These are phyloP conservation scores for Oryzias curvinotus DNA, from an alignment of 2,113 vertebrate genomes.

Conservation along the genomic window DNA sequence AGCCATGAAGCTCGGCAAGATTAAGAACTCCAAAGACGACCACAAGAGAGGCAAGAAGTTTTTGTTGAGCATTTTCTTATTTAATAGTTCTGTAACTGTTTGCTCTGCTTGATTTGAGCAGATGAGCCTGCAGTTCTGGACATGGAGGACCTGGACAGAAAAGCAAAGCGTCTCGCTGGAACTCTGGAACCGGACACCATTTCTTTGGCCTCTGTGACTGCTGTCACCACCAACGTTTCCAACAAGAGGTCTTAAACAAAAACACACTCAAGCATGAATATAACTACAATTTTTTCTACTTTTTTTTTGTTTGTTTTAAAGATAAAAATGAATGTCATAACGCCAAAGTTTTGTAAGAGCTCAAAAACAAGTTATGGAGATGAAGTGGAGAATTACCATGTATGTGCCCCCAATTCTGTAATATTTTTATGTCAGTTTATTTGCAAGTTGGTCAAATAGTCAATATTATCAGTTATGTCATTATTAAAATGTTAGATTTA, in stretches of 20 bases:
- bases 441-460: no score
- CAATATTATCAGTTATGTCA: no score
- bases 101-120: constrained; percentile 40
- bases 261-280: background rate
- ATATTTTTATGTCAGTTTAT: no score
- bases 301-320: no score
- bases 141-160: constrained; percentile 87
- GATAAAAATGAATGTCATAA: no score
- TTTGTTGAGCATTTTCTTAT: background rate
- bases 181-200: constrained; percentile 87
- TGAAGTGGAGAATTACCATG: no score
- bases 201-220: constrained; percentile 93
- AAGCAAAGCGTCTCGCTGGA: constrained; percentile 78
- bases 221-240: constrained; percentile 96
- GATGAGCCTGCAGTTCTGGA: constrained; percentile 92
- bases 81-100: background rate
- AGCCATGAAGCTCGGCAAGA: constrained; percentile 90
- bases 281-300: no score
- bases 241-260: constrained; percentile 86
- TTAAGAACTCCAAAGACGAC: constrained; percentile 81
- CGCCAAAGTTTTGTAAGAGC: no score
- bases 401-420: no score
- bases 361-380: no score
- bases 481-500: no score
- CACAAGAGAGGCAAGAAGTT: constrained; percentile 71